Evolutionary conservation across 2,888 invertebrate species (phyloP).

Genomic region (Drosophila heteroneura): DNA sequence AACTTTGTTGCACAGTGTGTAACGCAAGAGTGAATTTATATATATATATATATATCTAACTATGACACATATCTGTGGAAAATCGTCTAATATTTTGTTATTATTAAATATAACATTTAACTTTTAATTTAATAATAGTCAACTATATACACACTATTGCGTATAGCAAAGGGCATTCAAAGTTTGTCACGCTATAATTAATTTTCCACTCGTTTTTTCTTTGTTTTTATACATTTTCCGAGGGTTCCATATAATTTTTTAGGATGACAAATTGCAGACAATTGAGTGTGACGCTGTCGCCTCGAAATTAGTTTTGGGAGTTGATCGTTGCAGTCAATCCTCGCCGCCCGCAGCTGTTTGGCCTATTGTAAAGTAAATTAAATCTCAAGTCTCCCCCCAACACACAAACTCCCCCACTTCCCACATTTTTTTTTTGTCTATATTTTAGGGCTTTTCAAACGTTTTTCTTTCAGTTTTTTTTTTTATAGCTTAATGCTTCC

Average conservation of each 20-base stretch:
- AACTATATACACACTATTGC: not conserved
- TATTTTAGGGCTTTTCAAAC: slow-evolving; percentile 53
- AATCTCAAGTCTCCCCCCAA: slow-evolving; percentile 40
- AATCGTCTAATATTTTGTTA: not conserved
- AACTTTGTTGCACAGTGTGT: not conserved
- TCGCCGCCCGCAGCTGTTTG: slow-evolving; percentile 60
- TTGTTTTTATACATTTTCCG: slow-evolving; percentile 10
- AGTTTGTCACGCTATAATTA: slow-evolving; percentile 14
- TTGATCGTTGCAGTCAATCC: slow-evolving; percentile 6
- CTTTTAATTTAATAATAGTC: not conserved
- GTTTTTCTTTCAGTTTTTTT: slow-evolving; percentile 24
- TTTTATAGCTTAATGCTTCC: slow-evolving; percentile 37
- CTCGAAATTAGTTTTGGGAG: slow-evolving; percentile 36
- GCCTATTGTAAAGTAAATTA: slow-evolving; percentile 53
- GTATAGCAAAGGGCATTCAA: not conserved
- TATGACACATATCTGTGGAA: no score
- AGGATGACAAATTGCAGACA: slow-evolving; percentile 62
- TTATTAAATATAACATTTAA: not conserved
- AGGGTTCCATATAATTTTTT: slow-evolving; percentile 15
- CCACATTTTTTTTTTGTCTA: not conserved
- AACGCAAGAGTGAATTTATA: not conserved
- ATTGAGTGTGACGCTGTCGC: slow-evolving; percentile 56
- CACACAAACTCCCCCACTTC: not conserved
- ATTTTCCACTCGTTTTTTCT: slow-evolving; percentile 10
- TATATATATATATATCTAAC: no score